Conservation (phyloP, 2,113 vertebrate species). For the Pseudorasbora parva region DNA sequence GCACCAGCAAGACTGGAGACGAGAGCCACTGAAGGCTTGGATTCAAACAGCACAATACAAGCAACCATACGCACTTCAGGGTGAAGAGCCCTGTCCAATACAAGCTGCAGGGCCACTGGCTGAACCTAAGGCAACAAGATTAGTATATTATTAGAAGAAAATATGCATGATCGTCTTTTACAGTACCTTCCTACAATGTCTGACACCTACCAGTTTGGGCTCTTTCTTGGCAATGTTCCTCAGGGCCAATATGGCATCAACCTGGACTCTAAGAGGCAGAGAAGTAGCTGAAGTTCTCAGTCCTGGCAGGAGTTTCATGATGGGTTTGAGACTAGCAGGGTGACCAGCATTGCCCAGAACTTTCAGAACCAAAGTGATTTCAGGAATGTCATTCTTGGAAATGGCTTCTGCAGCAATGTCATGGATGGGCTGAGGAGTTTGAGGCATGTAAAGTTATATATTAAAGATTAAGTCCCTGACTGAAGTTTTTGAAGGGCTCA, state of each 20-base stretch:
- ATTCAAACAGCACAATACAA: conserved; percentile 81
- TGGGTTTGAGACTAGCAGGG: conserved; percentile 76
- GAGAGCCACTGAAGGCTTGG: conserved; percentile 74
- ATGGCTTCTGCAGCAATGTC: conserved; percentile 74
- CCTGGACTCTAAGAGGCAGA: conserved; percentile 72
- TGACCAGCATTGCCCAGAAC: conserved; percentile 83
- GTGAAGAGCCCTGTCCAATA: conserved; percentile 74
- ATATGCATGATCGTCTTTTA: not conserved
- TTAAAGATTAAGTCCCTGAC: not conserved
- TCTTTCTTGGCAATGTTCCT: conserved; percentile 82
- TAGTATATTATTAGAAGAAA: not conserved
- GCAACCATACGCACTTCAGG: conserved; percentile 81
- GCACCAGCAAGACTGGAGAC: conserved; percentile 75
- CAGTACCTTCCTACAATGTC: not conserved
- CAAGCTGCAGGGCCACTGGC: conserved; percentile 77
- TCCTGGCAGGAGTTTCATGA: conserved; percentile 78
- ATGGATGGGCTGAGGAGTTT: conserved; percentile 77
- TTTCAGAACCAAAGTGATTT: conserved; percentile 79
- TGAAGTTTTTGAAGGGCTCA: too few species aligned
- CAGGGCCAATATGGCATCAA: conserved; percentile 80
- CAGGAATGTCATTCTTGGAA: conserved; percentile 66
- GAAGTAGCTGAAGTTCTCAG: conserved; percentile 71
- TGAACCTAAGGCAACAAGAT: conserved; percentile 74
- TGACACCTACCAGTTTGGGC: conserved; percentile 73
- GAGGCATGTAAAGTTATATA: not conserved